Base-by-base conservation (phyloP, 30 jellyfish, hydroid and myxozoan species). In the Pelagia noctiluca region DNA sequence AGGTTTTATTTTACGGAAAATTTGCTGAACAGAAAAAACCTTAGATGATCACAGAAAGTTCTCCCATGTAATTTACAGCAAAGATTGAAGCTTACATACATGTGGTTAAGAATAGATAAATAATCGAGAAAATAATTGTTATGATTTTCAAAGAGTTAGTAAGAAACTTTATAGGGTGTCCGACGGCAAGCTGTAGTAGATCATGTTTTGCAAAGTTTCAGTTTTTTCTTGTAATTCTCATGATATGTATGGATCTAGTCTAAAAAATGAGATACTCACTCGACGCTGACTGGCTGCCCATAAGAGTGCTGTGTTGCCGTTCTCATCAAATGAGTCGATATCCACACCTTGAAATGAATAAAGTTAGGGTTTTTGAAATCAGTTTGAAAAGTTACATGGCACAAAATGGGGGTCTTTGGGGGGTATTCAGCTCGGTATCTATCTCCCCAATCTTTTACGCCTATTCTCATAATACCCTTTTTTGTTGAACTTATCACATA, bases 211-310 rank as follows among this genome's bases (percentile, higher is more conserved):
- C n/a, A n/a, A n/a, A n/a, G n/a, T n/a, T n/a, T n/a, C n/a, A n/a
- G n/a, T n/a, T n/a, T n/a, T n/a, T n/a, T n/a, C n/a, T n/a, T n/a
- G n/a, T n/a, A n/a, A n/a, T n/a, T n/a, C n/a, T n/a, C n/a, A n/a
- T n/a, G n/a, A n/a, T 5, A 42, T 42, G 8, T 16, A 42, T 8
- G 57, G 16, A 42, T 5, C 8, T 16, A 16, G 8, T 16, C 57
- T 8, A 8, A 42, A 42, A 42, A 42, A 30, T 52, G 16, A 52
- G 26, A 52, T 52, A 19, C 67, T 21, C 38, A 70, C 83, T 38
- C 53, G 8, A 12, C 83, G 38, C 1, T 70, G 48, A 29, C 38
- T 70, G 22, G 63, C 38, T 1, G 83, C 83, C 83, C 83, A 70
- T 34, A n/a, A 30, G 35, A 70, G 24, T 18, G 83, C 42, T 7